A percentile compares a stretch with the other conserved stretches of the same genome.
Evolutionary conservation across 2,888 invertebrate species (phyloP).

Genomic region (Chymomyza fuscimana): DNA sequence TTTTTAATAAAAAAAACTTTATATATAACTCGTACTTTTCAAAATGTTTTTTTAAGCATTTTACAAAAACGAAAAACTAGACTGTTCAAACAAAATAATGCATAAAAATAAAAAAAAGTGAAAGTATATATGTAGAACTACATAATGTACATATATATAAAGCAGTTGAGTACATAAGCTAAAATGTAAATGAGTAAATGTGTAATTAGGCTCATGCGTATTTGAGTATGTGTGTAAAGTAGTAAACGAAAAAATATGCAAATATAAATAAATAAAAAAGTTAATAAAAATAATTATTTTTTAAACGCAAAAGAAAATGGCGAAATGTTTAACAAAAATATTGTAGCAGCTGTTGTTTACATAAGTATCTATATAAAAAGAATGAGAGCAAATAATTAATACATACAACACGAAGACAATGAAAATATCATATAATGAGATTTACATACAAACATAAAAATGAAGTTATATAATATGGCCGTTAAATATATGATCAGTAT

Average conservation of each 20-base stretch:
- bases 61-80: background rate
- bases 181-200: slow-evolving; percentile 23
- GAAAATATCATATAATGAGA: slow-evolving; percentile 69
- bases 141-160: slow-evolving; percentile 24
- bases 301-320: background rate
- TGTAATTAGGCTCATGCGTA: slow-evolving; percentile 24
- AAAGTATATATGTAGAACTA: background rate
- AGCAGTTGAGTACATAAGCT: slow-evolving; percentile 21
- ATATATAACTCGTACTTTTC: background rate
- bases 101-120: background rate
- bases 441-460: slow-evolving; percentile 43
- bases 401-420: slow-evolving; percentile 65
- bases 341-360: slow-evolving; percentile 15
- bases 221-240: slow-evolving; percentile 10
- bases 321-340: no score
- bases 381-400: slow-evolving; percentile 19
- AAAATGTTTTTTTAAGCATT: background rate
- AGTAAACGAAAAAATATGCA: slow-evolving; percentile 19
- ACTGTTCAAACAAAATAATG: background rate
- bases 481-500: slow-evolving; percentile 36
- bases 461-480: slow-evolving; percentile 47
- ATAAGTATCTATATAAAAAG: slow-evolving; percentile 14
- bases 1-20: no score
- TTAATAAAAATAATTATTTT: slow-evolving; percentile 13
- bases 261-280: slow-evolving; percentile 18